phyloP scores from a whole-genome alignment of 2,888 invertebrate genomes.

The Papilio demoleus region DNA sequence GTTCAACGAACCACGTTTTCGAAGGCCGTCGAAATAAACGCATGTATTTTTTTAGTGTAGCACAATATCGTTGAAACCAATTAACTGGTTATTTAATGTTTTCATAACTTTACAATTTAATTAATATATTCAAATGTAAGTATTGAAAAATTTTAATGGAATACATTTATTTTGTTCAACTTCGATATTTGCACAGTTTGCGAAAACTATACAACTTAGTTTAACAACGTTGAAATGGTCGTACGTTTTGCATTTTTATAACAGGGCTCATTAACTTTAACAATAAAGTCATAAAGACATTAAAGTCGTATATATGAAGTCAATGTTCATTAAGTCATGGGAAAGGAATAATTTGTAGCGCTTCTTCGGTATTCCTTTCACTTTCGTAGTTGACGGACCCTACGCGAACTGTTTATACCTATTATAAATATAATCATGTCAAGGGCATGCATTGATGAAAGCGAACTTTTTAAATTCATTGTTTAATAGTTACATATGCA shows the following conservation, averaged over 20 bases:
- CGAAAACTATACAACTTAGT: not conserved
- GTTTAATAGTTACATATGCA: not conserved
- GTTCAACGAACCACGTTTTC: slow-evolving; percentile 11
- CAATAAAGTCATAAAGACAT: slow-evolving; percentile 3
- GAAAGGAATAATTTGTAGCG: slow-evolving; percentile 21
- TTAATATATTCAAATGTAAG: not conserved
- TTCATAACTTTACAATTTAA: not conserved
- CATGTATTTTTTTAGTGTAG: not conserved
- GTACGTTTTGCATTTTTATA: too few relatives aligned
- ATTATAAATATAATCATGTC: slow-evolving; percentile 9
- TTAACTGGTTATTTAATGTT: not conserved
- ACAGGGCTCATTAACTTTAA: not conserved
- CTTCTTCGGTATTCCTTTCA: slow-evolving; percentile 28
- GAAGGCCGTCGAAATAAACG: slow-evolving; percentile 25
- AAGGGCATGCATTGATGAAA: slow-evolving; percentile 18
- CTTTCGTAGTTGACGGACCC: slow-evolving; percentile 18
- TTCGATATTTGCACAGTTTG: not conserved
- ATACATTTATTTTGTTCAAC: not conserved
- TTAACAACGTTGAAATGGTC: not conserved
- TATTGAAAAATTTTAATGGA: not conserved
- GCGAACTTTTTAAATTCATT: not conserved
- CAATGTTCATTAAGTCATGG: slow-evolving; percentile 14
- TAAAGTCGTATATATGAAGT: slow-evolving; percentile 13
- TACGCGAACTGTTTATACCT: slow-evolving; percentile 6
- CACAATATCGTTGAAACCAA: not conserved